Percentiles rank a stretch among this genome's conserved stretches.
Conservation (phyloP, 2,888 invertebrate genomes). For the Alloscopus bannaensis region DNA sequence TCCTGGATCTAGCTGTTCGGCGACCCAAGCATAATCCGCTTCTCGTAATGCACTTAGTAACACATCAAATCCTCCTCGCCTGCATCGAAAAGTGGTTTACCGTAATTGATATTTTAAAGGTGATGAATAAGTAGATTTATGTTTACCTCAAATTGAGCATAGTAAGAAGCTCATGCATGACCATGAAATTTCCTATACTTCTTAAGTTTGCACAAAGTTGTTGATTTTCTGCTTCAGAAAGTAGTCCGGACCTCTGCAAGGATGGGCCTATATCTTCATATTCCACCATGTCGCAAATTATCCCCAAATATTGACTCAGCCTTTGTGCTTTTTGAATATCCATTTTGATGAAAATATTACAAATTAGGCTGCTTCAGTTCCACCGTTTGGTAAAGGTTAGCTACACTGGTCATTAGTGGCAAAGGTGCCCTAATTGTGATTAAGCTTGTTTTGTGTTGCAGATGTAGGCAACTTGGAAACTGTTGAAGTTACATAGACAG, state of each 20-base stretch:
- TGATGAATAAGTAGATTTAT: background rate
- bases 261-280: conserved; percentile 43
- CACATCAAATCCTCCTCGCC: conserved; percentile 54
- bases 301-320: conserved; percentile 33
- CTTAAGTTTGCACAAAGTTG: conserved; percentile 20
- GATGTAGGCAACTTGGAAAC: no score
- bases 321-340: conserved; percentile 54
- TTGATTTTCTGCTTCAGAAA: conserved; percentile 12
- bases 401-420: no score
- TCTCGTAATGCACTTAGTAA: conserved; percentile 40
- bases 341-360: no score
- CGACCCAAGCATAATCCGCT: conserved; percentile 57
- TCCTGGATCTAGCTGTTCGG: conserved; percentile 58
- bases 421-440: no score
- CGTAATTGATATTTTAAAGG: background rate
- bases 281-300: conserved; percentile 57
- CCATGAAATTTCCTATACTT: conserved; percentile 36
- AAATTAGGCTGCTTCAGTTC: no score
- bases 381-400: no score
- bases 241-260: conserved; percentile 24
- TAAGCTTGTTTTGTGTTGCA: no score
- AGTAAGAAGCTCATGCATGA: conserved; percentile 52
- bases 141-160: conserved; percentile 49
- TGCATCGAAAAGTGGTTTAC: conserved; percentile 24
- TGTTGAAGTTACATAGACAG: no score